Conservation (phyloP, 2,113 vertebrate genomes). For the Calyptommatus sinebrachiatus region DNA sequence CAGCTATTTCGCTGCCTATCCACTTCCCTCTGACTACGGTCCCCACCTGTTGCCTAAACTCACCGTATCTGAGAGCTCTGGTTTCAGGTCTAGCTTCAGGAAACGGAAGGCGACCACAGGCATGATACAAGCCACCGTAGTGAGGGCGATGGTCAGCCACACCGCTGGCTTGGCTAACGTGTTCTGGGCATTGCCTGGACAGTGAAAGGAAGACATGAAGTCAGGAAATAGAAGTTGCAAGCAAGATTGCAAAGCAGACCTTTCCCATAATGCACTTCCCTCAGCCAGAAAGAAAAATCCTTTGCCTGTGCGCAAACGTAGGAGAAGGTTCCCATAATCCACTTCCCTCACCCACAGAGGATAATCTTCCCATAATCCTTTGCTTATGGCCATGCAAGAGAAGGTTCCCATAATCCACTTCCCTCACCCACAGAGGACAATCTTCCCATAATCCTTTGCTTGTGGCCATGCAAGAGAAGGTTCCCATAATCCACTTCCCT, state of each 20-base stretch:
- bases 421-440: not conserved
- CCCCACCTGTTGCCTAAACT: slow-evolving; percentile 40
- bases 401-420: not conserved
- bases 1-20: no score
- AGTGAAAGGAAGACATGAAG: fast-evolving
- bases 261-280: not conserved
- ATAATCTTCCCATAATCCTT: not conserved
- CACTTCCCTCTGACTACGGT: no score
- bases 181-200: slow-evolving; percentile 85
- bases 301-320: not conserved
- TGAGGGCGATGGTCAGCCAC: slow-evolving; percentile 91
- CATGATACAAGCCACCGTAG: slow-evolving; percentile 86
- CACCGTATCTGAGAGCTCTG: slow-evolving; percentile 90
- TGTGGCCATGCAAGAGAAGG: not conserved
- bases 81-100: slow-evolving; percentile 90
- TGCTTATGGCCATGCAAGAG: not conserved
- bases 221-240: fast-evolving
- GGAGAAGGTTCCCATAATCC: not conserved
- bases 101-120: slow-evolving; percentile 93
- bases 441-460: not conserved
- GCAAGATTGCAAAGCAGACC: not conserved
- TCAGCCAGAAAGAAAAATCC: not conserved
- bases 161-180: slow-evolving; percentile 87
- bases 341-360: not conserved
- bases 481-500: not conserved